Evolutionary conservation across 2,888 invertebrate species (phyloP).

Genomic region (Cryptops parisi): DNA sequence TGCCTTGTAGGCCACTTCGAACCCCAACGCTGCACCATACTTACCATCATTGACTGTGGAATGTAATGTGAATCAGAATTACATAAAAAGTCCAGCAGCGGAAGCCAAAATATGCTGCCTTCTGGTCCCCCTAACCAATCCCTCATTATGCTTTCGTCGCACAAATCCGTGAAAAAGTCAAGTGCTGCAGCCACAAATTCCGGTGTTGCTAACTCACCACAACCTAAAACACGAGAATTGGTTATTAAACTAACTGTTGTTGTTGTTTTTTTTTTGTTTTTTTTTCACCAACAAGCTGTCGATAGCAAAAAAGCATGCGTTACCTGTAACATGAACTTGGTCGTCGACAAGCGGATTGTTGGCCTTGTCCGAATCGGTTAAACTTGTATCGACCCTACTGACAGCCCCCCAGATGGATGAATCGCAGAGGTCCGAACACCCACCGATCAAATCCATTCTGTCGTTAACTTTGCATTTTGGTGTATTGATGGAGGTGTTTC

Average conservation of each 20-base stretch:
- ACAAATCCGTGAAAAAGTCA: slow-evolving; percentile 65
- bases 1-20: no score
- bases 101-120: slow-evolving; percentile 73
- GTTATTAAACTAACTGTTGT: no score
- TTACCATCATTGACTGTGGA: neutral
- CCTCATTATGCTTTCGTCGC: slow-evolving; percentile 63
- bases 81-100: slow-evolving; percentile 58
- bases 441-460: no score
- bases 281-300: no score
- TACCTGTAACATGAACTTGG: neutral
- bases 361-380: slow-evolving; percentile 14
- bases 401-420: no score
- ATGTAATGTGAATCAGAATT: neutral
- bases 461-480: no score
- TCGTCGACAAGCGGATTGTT: neutral
- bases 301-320: no score
- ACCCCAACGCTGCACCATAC: no score
- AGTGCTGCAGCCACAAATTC: slow-evolving; percentile 36
- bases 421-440: no score
- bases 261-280: no score
- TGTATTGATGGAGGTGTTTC: no score
- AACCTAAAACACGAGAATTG: neutral
- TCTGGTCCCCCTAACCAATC: slow-evolving; percentile 72
- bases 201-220: slow-evolving; percentile 23
- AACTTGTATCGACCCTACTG: no score